Base-by-base conservation (phyloP, 2,113 vertebrate species). In the Sisor rabdophorus region DNA sequence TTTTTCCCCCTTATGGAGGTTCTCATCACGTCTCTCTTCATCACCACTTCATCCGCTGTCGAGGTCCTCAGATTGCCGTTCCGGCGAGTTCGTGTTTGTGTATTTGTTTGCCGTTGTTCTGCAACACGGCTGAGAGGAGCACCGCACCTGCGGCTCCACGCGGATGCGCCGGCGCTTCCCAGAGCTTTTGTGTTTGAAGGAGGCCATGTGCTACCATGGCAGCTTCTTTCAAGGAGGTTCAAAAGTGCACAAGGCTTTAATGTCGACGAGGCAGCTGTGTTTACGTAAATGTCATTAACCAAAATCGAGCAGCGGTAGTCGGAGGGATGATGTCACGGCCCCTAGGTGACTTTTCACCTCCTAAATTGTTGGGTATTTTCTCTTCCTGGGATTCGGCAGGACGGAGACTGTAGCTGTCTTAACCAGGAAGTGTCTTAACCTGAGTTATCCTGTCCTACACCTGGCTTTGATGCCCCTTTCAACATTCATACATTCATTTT, bases 231-330 rank as follows among this genome's bases (percentile, higher is more conserved):
- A 82, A 47, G 12, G 32, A 75, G 60, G 61, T 88, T 88, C 85
- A 89, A 86, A 89, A 84, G 75, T 83, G 78, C 76, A 48, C 58
- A 72, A 71, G 79, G 78, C 85, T 90, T 86, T 88, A 87, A 87
- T 85, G 89, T 90, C 87, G 88, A 84, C 85, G 82, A 81, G 44
- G 73, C 88, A 89, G 90, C 89, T 91, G 89, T 91, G 89, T 91
- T 92, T 89, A 88, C 86, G 85, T 76, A 82, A 86, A 87, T 82
- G 82, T 81, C 84, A 86, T 88, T 78, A 82, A 82, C 65, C 47
- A 69, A 60, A 74, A 81, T 68, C 40, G 32, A 61, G 71, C 19
- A 53, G 69, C n/a, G 77, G 53, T 40, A 50, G 77, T 26, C 53
- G 26, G 40, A 40, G 71, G 47, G 28, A 68, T 86, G 78, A 80